Percentiles rank a stretch among this genome's conserved stretches.
Conservation (phyloP, 2,113 vertebrate genomes). For the Notarius quadriscutis region DNA sequence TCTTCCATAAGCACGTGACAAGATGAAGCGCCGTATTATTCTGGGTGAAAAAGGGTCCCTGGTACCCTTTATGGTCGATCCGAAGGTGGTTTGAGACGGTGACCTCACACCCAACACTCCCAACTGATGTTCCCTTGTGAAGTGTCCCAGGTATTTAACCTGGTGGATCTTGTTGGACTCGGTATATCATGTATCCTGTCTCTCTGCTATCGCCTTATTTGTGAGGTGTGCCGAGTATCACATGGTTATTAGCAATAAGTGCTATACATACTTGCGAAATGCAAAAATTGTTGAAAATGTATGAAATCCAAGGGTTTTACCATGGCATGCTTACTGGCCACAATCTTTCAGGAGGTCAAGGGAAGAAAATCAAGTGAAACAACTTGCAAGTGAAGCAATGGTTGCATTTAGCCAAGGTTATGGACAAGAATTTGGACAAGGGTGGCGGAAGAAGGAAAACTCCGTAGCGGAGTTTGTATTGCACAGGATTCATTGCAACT, state of each 20-base stretch:
- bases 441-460: not conserved
- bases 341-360: not conserved
- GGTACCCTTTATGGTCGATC: not conserved
- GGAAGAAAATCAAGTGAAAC: not conserved
- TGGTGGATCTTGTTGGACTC: not conserved
- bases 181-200: not conserved
- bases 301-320: not conserved
- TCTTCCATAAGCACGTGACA: not conserved
- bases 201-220: not conserved
- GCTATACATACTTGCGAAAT: not conserved
- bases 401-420: not conserved
- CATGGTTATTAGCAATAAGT: no score
- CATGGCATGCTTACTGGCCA: not conserved
- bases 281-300: not conserved
- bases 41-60: not conserved
- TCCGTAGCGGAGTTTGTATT: not conserved
- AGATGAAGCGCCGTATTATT: not conserved
- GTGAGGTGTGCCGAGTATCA: not conserved
- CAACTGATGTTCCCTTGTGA: not conserved
- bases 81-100: not conserved
- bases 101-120: not conserved
- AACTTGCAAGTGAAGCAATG: no score
- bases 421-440: not conserved
- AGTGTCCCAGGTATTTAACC: not conserved
- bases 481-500: not conserved